phyloP scores from a whole-genome alignment of 1,140 invertebrate genomes.

The Trypoxylus dichotomus region DNA sequence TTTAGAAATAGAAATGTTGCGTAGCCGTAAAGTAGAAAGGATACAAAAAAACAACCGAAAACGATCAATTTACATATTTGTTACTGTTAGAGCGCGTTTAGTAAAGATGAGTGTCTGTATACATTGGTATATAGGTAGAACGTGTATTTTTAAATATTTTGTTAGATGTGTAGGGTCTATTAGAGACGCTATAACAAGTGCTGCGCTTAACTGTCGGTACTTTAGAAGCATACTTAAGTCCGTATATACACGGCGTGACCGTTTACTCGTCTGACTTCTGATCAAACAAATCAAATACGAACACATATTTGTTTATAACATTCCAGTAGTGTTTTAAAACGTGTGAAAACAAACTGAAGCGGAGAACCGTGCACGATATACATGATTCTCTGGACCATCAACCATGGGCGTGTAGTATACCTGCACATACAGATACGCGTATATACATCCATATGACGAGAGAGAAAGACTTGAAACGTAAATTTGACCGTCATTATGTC shows the following conservation, averaged over 20 bases:
- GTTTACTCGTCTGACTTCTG: conserved; percentile 17
- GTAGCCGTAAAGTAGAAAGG: background rate
- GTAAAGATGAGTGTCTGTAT: background rate
- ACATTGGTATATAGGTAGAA: conserved; percentile 2
- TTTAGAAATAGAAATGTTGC: background rate
- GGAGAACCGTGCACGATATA: background rate
- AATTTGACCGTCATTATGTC: conserved; percentile 4
- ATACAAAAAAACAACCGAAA: background rate
- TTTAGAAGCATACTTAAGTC: conserved; percentile 11
- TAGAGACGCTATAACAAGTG: conserved; percentile 12
- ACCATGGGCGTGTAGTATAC: background rate
- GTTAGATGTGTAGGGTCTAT: conserved; percentile 21
- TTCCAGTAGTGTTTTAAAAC: conserved; percentile 24
- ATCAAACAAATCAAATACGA: conserved; percentile 20
- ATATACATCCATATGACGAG: background rate
- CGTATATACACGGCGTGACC: background rate
- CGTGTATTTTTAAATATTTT: conserved; percentile 22
- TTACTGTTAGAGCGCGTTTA: conserved; percentile 4
- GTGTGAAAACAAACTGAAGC: conserved; percentile 20
- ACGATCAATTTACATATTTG: conserved; percentile 10
- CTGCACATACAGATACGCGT: background rate
- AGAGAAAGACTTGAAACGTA: background rate
- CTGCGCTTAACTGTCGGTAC: conserved; percentile 12
- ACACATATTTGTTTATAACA: conserved; percentile 7
- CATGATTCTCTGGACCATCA: background rate